Conservation (phyloP, 2,888 invertebrate genomes). For the Meiosimyza decipiens region DNA sequence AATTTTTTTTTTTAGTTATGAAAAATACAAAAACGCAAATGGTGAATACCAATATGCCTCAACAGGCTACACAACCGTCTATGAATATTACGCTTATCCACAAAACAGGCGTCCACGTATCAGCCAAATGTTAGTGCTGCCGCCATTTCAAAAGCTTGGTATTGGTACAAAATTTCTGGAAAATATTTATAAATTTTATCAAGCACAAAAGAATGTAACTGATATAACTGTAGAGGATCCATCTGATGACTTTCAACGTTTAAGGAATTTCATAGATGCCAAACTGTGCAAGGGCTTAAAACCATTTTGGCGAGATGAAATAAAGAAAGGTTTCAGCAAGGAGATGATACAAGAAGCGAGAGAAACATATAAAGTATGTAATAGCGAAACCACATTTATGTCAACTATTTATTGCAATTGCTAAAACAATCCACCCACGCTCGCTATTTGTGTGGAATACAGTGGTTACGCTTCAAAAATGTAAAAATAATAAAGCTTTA, state of each 20-base stretch:
- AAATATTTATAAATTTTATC: slow-evolving; percentile 71
- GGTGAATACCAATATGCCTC: slow-evolving; percentile 76
- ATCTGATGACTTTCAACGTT: slow-evolving; percentile 86
- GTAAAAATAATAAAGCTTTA: too few relatives aligned
- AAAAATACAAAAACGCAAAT: slow-evolving; percentile 73
- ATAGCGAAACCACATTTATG: too few relatives aligned
- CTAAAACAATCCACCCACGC: too few relatives aligned
- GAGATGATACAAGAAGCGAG: slow-evolving; percentile 83
- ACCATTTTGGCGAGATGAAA: slow-evolving; percentile 74
- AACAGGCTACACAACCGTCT: slow-evolving; percentile 90
- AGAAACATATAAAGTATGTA: slow-evolving; percentile 71
- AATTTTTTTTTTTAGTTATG: slow-evolving; percentile 70
- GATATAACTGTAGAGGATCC: slow-evolving; percentile 91
- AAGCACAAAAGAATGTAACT: slow-evolving; percentile 69
- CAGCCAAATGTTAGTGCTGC: slow-evolving; percentile 91
- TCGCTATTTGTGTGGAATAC: too few relatives aligned
- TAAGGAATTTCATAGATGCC: slow-evolving; percentile 91
- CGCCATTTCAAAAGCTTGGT: slow-evolving; percentile 89
- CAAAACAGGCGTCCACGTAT: slow-evolving; percentile 87
- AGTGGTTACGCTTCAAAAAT: too few relatives aligned
- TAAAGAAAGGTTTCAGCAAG: slow-evolving; percentile 78
- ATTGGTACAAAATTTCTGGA: slow-evolving; percentile 80
- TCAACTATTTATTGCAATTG: too few relatives aligned
- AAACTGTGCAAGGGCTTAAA: slow-evolving; percentile 77
- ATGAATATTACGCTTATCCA: slow-evolving; percentile 95